These are phyloP conservation scores for Holcopasites calliopsidis DNA, from an alignment of 1,140 invertebrate species.

Conservation along the genomic window DNA sequence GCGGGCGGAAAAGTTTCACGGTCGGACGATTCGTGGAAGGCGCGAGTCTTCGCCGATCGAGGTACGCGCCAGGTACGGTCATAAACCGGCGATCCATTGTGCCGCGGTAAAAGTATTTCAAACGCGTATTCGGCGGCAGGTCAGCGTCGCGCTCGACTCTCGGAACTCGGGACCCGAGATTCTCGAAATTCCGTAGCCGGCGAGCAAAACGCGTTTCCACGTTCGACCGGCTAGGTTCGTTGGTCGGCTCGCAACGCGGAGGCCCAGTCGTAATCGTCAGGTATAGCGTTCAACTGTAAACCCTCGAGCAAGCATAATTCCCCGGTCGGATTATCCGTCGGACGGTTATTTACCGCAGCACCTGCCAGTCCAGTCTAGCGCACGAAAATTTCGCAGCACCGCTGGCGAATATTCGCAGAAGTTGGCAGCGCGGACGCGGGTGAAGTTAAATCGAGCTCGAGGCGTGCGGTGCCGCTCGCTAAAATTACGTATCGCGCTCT, in stretches of 20 bases:
- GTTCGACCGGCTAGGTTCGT: too few species aligned
- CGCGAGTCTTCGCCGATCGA: neutral
- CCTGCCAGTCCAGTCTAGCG: neutral
- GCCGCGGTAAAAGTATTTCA: too few species aligned
- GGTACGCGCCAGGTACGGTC: neutral
- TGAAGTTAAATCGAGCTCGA: slow-evolving; percentile 15
- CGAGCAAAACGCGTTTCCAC: too few species aligned
- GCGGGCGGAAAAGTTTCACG: neutral
- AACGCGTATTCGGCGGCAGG: neutral
- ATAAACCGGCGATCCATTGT: slow-evolving; percentile 7
- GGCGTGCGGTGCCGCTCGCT: slow-evolving; percentile 24
- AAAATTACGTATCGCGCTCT: slow-evolving; percentile 33
- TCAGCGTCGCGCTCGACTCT: too few species aligned
- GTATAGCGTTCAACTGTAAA: neutral
- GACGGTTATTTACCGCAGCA: neutral
- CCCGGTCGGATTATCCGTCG: neutral
- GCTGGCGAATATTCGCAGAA: slow-evolving; percentile 3
- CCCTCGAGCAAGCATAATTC: neutral
- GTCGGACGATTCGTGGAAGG: neutral
- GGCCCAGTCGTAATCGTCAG: too few species aligned
- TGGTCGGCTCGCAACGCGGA: too few species aligned
- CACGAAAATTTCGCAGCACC: neutral
- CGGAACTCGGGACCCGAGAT: too few species aligned
- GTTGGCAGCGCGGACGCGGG: neutral
- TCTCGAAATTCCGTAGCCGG: too few species aligned